phyloP scores from a whole-genome alignment of 92 coral and sea anemone genomes.

The Porites lobata region DNA sequence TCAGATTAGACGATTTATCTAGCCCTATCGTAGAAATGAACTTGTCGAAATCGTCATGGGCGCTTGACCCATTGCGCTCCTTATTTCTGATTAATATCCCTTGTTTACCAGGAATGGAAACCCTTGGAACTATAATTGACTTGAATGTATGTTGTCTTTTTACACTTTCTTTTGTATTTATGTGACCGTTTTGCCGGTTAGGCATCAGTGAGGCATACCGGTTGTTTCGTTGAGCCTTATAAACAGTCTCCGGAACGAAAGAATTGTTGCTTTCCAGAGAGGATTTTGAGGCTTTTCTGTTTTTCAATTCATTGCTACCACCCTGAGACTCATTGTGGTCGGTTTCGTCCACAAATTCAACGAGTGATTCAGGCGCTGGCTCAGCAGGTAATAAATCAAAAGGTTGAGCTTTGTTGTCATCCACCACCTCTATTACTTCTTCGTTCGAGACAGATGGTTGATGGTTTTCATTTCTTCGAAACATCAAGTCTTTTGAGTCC shows the following conservation, averaged over 20 bases:
- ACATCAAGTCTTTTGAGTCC: not conserved
- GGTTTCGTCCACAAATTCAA: constrained; percentile 33
- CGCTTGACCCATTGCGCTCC: not conserved
- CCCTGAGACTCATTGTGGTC: not conserved
- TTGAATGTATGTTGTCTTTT: not conserved
- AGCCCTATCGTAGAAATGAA: not conserved
- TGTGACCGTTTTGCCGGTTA: not conserved
- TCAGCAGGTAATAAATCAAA: not conserved
- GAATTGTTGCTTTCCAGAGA: not conserved
- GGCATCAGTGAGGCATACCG: not conserved
- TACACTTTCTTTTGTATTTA: not conserved
- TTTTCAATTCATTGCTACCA: not conserved
- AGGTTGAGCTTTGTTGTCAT: constrained; percentile 9
- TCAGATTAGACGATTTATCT: not conserved
- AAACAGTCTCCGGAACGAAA: not conserved
- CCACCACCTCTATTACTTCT: constrained; percentile 27
- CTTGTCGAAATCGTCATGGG: not conserved
- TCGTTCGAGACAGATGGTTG: not conserved
- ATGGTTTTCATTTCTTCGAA: not conserved
- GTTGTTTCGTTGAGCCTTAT: not conserved
- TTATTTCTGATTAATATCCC: not conserved
- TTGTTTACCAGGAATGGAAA: constrained; percentile 19
- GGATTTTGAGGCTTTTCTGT: not conserved
- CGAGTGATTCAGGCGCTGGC: constrained; percentile 35
- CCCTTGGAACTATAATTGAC: constrained; percentile 9